phyloP scores from a whole-genome alignment of 2,113 vertebrate genomes.

The Poecile atricapillus region DNA sequence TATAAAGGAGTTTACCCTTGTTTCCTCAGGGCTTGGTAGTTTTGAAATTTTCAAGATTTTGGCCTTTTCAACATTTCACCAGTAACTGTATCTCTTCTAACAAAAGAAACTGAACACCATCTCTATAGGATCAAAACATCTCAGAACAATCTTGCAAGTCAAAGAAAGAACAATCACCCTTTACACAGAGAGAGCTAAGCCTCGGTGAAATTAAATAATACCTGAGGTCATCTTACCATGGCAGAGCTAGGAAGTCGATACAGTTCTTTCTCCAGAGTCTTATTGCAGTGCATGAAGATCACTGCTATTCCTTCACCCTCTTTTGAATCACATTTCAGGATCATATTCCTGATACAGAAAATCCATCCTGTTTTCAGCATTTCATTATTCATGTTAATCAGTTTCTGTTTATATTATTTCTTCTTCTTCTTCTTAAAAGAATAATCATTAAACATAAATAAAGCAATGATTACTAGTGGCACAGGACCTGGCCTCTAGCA shows the following conservation, averaged over 20 bases:
- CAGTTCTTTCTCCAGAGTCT: not conserved
- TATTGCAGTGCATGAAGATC: not conserved
- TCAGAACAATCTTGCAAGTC: not conserved
- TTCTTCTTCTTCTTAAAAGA: not conserved
- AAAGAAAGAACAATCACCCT: not conserved
- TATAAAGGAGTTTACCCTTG: not conserved
- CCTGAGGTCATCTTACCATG: not conserved
- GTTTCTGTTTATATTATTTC: not conserved
- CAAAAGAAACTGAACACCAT: not conserved
- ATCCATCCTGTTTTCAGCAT: not conserved
- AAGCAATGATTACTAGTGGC: not conserved
- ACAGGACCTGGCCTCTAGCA: not conserved
- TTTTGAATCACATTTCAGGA: not conserved
- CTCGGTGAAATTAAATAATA: not conserved
- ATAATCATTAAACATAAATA: not conserved
- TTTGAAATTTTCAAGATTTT: not conserved
- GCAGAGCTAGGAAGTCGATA: not conserved
- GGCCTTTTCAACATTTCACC: not conserved
- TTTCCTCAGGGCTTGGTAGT: not conserved
- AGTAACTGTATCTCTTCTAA: not conserved
- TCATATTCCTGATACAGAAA: not conserved
- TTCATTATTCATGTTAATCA: not conserved
- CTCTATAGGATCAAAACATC: not conserved
- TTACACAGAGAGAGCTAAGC: not conserved
- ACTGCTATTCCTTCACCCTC: not conserved